These are phyloP conservation scores for Beris morrisii DNA, from an alignment of 2,888 invertebrate genomes.

Conservation along the genomic window DNA sequence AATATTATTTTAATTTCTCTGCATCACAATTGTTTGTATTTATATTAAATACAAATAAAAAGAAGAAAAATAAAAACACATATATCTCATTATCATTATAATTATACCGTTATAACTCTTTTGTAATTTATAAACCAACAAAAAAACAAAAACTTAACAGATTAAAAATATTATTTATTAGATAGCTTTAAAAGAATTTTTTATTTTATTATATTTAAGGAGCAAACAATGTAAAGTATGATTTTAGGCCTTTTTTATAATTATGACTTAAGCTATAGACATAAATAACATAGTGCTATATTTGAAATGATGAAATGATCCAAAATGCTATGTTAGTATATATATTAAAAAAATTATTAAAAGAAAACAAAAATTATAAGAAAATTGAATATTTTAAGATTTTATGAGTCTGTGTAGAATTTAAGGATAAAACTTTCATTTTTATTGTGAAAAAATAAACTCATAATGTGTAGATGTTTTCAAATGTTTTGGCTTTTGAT, in stretches of 20 bases:
- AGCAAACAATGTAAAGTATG: slow-evolving; percentile 18
- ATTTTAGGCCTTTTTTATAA: slow-evolving; percentile 20
- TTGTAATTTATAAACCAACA: neutral
- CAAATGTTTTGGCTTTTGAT: neutral
- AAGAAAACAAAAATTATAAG: slow-evolving; percentile 8
- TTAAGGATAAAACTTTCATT: slow-evolving; percentile 18
- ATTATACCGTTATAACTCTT: neutral
- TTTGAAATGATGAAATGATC: neutral
- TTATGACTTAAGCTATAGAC: slow-evolving; percentile 1
- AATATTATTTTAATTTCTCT: neutral
- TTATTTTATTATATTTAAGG: slow-evolving; percentile 13
- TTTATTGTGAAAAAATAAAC: slow-evolving; percentile 21
- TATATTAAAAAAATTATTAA: neutral
- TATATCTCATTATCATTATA: too few relatives aligned
- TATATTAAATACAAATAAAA: slow-evolving; percentile 30
- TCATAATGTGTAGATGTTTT: slow-evolving; percentile 25
- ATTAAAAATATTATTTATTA: slow-evolving; percentile 21
- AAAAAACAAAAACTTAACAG: neutral
- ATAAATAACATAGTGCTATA: neutral
- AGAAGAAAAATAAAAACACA: slow-evolving; percentile 4
- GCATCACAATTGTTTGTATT: slow-evolving; percentile 11
- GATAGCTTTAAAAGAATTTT: slow-evolving; percentile 28
- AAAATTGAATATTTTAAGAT: slow-evolving; percentile 20
- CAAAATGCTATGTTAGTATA: slow-evolving; percentile 10
- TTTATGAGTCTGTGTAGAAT: slow-evolving; percentile 23